Percentiles rank a stretch among this genome's conserved stretches.
These are phyloP conservation scores for Tamias sibiricus DNA, from an alignment of 2,113 vertebrate species.

Conservation along the genomic window DNA sequence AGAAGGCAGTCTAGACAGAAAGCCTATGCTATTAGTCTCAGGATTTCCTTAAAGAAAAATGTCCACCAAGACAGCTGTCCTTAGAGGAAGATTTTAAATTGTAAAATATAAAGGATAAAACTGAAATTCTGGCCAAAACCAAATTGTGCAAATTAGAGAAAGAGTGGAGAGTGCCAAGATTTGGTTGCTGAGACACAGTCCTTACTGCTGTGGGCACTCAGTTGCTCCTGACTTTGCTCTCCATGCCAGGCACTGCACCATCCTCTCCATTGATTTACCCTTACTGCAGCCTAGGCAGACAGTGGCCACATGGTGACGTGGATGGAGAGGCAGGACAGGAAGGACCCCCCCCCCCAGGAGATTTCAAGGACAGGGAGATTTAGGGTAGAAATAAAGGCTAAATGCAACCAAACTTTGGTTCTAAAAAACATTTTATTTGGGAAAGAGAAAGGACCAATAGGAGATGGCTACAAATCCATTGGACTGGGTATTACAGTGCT, in stretches of 20 bases:
- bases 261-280: not conserved
- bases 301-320: not conserved
- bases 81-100: conserved; percentile 48
- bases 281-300: not conserved
- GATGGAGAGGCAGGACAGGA: not conserved
- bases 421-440: not conserved
- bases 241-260: not conserved
- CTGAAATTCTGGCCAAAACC: conserved; percentile 33
- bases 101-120: conserved; percentile 28
- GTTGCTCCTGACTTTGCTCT: not conserved
- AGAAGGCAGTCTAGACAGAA: not conserved
- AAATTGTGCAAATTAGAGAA: conserved; percentile 60
- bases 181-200: not conserved
- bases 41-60: conserved; percentile 19
- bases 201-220: not conserved
- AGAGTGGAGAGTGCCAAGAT: not conserved
- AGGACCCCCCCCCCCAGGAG: not conserved
- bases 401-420: not conserved
- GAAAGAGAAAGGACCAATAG: not conserved
- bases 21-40: not conserved
- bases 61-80: conserved; percentile 34
- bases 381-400: not conserved
- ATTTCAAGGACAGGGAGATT: not conserved
- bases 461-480: not conserved
- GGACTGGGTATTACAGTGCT: not conserved